Conservation (phyloP, 2,113 vertebrate genomes). For the Microtus pennsylvanicus region DNA sequence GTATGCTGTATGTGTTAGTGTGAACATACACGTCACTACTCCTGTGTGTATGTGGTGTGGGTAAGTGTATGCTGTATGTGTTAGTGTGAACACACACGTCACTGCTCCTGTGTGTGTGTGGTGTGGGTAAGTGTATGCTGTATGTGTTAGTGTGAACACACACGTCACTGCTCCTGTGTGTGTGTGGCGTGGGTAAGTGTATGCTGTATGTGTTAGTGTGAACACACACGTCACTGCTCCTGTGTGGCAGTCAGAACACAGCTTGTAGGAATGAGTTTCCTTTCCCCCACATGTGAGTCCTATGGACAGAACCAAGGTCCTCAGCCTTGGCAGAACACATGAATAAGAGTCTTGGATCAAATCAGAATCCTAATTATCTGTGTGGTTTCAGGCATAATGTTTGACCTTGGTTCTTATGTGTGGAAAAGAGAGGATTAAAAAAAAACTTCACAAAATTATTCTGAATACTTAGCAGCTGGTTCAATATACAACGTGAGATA, state of each 20-base stretch:
- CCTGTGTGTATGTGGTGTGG: background rate
- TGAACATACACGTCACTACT: background rate
- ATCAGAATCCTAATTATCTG: background rate
- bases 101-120: too few relatives aligned
- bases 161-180: background rate
- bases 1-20: background rate
- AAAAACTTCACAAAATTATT: constrained; percentile 6
- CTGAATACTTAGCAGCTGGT: background rate
- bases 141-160: background rate
- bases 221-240: background rate
- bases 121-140: background rate
- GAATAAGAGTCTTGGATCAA: background rate
- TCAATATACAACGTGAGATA: background rate
- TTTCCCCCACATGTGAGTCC: background rate
- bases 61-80: too few relatives aligned
- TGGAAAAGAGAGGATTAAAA: background rate
- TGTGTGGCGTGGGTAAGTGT: background rate
- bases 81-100: too few relatives aligned
- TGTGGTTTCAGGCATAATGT: background rate
- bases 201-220: background rate
- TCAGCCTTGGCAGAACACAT: background rate
- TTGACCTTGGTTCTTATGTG: constrained; percentile 17
- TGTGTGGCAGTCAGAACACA: background rate
- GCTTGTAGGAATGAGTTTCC: background rate
- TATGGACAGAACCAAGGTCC: background rate